These are phyloP conservation scores for Charadrius vociferus DNA, from an alignment of 2,113 vertebrate species.

Conservation along the genomic window DNA sequence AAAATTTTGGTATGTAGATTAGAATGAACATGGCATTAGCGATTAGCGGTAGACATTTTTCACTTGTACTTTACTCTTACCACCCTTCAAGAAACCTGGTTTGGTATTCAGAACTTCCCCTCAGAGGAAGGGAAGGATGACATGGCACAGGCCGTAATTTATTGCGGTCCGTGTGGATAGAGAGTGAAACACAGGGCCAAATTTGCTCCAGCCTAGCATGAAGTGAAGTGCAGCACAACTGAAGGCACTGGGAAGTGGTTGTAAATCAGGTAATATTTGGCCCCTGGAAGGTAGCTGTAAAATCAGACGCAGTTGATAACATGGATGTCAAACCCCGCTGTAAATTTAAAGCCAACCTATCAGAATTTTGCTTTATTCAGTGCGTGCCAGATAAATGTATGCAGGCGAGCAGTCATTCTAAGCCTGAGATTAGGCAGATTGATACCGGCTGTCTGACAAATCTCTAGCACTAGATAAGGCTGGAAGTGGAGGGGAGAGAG, in stretches of 20 bases:
- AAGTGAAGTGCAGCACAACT: neutral
- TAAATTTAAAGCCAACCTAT: conserved; percentile 47
- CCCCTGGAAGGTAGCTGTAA: conserved; percentile 1
- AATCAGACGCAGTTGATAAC: conserved; percentile 20
- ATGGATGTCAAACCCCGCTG: neutral
- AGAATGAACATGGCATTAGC: neutral
- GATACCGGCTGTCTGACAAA: conserved; percentile 48
- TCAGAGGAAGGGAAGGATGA: neutral
- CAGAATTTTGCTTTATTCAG: conserved; percentile 45
- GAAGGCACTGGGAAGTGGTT: neutral
- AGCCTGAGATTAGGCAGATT: conserved; percentile 44
- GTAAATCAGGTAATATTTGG: conserved; percentile 48
- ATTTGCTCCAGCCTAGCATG: neutral
- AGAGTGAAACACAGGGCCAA: neutral
- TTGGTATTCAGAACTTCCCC: neutral
- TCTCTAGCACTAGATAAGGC: conserved; percentile 15
- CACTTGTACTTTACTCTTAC: neutral
- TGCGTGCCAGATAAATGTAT: neutral
- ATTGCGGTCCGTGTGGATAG: neutral
- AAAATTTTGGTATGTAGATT: neutral
- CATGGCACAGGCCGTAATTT: neutral
- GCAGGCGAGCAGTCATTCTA: conserved; percentile 15
- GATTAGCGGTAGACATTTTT: neutral
- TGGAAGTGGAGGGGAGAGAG: neutral
- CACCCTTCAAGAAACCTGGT: neutral